Conservation (phyloP, 35 echinoderm and acorn worm genomes). For the Stichopus chloronotus region DNA sequence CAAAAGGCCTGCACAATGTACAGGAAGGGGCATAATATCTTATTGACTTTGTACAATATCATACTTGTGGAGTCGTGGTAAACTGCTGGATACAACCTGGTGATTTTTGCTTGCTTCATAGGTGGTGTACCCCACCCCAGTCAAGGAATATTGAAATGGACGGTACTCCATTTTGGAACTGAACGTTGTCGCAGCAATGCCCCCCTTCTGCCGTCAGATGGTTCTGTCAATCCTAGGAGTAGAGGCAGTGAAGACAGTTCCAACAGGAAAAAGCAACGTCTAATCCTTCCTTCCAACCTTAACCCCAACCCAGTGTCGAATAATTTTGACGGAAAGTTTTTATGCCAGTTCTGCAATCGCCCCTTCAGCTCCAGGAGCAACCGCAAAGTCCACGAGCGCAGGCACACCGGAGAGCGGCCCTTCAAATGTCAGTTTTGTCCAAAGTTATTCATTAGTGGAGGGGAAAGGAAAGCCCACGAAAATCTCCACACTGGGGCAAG, state of each 20-base stretch:
- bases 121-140: neutral
- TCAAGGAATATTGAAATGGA: neutral
- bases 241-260: too few relatives aligned
- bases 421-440: conserved; percentile 44
- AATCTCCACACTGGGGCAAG: conserved; percentile 32
- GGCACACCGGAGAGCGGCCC: conserved; percentile 50
- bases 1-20: too few relatives aligned
- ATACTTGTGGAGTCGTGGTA: too few relatives aligned
- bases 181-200: neutral
- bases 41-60: too few relatives aligned
- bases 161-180: neutral
- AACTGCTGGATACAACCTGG: neutral
- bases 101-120: conserved; percentile 10
- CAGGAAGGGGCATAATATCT: too few relatives aligned
- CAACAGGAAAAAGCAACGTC: too few relatives aligned
- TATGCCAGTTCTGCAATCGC: neutral
- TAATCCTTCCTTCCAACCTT: too few relatives aligned
- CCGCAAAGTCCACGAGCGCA: conserved; percentile 16
- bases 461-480: conserved; percentile 25
- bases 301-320: too few relatives aligned
- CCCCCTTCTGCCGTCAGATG: neutral
- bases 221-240: neutral
- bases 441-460: conserved; percentile 10
- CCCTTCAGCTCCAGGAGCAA: neutral
- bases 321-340: neutral